phyloP scores from a whole-genome alignment of 2,888 invertebrate genomes.

The Agonum fuliginosum region DNA sequence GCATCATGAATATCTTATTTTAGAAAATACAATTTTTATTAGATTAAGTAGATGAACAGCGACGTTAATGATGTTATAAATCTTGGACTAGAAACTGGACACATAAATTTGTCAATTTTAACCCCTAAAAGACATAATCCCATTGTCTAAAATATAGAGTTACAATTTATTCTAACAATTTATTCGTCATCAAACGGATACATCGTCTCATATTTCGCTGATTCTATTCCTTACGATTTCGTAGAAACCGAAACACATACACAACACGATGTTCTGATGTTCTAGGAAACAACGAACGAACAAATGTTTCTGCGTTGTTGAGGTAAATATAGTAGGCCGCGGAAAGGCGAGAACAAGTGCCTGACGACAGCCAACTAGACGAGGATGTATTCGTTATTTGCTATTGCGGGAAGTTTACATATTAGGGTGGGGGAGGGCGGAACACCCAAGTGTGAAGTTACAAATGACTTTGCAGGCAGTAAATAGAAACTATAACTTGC shows the following conservation, averaged over 20 bases:
- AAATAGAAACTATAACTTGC: conserved; percentile 21
- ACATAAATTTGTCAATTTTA: too few relatives aligned
- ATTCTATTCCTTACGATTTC: conserved; percentile 32
- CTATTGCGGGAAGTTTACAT: conserved; percentile 32
- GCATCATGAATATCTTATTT: too few relatives aligned
- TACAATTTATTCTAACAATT: not conserved
- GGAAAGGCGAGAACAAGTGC: conserved; percentile 38
- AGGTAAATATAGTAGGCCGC: conserved; percentile 48
- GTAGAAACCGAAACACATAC: conserved; percentile 22
- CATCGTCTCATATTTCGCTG: conserved; percentile 15
- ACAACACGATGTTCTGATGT: conserved; percentile 5
- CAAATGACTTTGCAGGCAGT: conserved; percentile 2
- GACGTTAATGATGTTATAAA: too few relatives aligned
- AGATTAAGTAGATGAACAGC: too few relatives aligned
- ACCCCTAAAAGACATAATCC: not conserved
- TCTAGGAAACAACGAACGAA: conserved; percentile 33
- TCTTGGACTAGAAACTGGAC: too few relatives aligned
- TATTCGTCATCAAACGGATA: not conserved
- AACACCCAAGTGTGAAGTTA: conserved; percentile 16
- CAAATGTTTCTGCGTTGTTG: not conserved
- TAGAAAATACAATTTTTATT: too few relatives aligned
- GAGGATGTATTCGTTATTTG: conserved; percentile 50
- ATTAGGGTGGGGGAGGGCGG: conserved; percentile 9
- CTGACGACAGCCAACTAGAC: conserved; percentile 49
- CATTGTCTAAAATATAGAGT: not conserved